Base-by-base conservation (phyloP, 2,888 invertebrate species). In the Bugula neritina region DNA sequence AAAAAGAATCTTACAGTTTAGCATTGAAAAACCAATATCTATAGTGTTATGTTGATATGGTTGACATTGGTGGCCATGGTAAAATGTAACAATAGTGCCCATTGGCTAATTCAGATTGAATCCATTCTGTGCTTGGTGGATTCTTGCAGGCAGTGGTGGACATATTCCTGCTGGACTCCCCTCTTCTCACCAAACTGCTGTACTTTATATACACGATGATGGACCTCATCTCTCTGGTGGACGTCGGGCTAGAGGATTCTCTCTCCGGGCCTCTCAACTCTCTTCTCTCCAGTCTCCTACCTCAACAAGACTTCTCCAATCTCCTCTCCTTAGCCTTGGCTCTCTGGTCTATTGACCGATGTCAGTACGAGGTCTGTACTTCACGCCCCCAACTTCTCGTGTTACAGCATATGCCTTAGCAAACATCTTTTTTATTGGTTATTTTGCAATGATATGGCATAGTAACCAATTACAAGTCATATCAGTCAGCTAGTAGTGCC, bases 341-440 rank as follows among this genome's bases (percentile, higher is more conserved):
- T 0, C 91, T 93, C 82, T 94, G 94, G 94, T 89, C 91, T 77
- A 86, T 95, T 21, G 94, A 95, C 84, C 93, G 93, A 79, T 90
- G 90, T 73, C 90, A 92, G 80, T 92, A 90, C 84, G 88, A 90
- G 82, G 92, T 91, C 83, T 71, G 71, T 34, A n/a, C n/a, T n/a
- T n/a, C n/a, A n/a, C n/a, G n/a, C n/a, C n/a, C n/a, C n/a, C n/a
- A 10, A 34, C 23, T 2, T n/a, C n/a, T n/a, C n/a, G n/a, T n/a
- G n/a, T n/a, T n/a, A n/a, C n/a, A n/a, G n/a, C n/a, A n/a, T n/a
- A n/a, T n/a, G n/a, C n/a, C n/a, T n/a, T n/a, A n/a, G n/a, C n/a
- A n/a, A n/a, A n/a, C n/a, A n/a, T n/a, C n/a, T n/a, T n/a, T n/a
- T n/a, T n/a, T n/a, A n/a, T n/a, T n/a, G n/a, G n/a, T n/a, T n/a